Evolutionary conservation across 2,113 vertebrate genomes (phyloP).

Genomic region (Plectropomus leopardus): DNA sequence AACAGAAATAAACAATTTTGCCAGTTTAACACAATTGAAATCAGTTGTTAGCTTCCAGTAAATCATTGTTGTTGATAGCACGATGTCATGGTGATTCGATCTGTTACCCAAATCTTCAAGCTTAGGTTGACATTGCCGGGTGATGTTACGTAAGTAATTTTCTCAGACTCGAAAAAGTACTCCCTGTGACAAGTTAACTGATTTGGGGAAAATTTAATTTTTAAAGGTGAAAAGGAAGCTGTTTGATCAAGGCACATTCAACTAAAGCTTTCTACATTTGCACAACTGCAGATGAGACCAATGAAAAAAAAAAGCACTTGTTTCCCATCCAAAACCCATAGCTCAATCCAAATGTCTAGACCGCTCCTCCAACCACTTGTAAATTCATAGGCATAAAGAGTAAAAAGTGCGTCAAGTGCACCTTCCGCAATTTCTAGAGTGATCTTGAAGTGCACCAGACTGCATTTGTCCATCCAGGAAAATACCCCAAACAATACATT

Average conservation of each 20-base stretch:
- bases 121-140: not conserved
- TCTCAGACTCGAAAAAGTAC: no score
- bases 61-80: no score
- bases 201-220: no score
- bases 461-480: not conserved
- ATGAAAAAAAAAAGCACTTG: no score
- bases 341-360: not conserved
- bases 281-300: not conserved
- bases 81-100: no score
- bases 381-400: no score
- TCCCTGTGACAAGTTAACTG: no score
- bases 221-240: no score
- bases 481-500: not conserved
- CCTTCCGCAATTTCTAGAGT: not conserved
- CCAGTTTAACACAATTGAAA: no score
- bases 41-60: no score
- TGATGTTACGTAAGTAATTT: not conserved
- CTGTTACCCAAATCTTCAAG: not conserved
- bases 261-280: not conserved
- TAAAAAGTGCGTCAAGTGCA: not conserved
- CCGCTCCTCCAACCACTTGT: no score
- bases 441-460: not conserved
- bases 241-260: not conserved
- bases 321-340: not conserved
- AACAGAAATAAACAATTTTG: no score